Conservation (phyloP, 2,797 vertebrate genomes). For the Gallirallus australis region DNA sequence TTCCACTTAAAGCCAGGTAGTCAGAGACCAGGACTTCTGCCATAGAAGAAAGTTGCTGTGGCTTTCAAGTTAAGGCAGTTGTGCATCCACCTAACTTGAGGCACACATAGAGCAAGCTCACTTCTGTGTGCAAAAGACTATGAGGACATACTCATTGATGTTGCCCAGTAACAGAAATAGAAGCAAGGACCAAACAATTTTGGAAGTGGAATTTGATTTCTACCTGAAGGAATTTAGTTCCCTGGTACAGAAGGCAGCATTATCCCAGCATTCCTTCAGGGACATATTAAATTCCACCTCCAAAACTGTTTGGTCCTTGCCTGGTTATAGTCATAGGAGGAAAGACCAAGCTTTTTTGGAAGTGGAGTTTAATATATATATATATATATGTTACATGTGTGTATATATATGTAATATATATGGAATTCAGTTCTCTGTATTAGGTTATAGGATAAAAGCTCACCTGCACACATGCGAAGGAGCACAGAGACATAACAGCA, state of each 20-base stretch:
- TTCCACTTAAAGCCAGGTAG: background rate
- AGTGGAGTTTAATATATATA: background rate
- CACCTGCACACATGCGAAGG: accelerated
- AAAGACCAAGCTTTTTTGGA: background rate
- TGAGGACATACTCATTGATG: background rate
- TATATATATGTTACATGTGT: background rate
- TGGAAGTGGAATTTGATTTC: background rate
- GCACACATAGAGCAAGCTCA: background rate
- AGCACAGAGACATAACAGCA: background rate
- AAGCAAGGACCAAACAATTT: background rate
- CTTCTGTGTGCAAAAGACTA: accelerated
- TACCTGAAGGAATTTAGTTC: background rate
- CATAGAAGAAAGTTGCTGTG: background rate
- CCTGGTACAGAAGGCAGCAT: background rate
- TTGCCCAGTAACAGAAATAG: background rate
- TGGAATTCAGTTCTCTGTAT: background rate
- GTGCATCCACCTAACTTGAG: background rate
- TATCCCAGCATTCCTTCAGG: background rate
- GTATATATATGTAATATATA: background rate
- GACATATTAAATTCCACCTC: background rate
- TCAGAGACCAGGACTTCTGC: background rate
- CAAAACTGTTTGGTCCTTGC: background rate
- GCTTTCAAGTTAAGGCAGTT: background rate
- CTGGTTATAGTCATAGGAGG: background rate
- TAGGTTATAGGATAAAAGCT: background rate